Base-by-base conservation (phyloP, 2,888 invertebrate genomes). In the Cylloceria caligata region DNA sequence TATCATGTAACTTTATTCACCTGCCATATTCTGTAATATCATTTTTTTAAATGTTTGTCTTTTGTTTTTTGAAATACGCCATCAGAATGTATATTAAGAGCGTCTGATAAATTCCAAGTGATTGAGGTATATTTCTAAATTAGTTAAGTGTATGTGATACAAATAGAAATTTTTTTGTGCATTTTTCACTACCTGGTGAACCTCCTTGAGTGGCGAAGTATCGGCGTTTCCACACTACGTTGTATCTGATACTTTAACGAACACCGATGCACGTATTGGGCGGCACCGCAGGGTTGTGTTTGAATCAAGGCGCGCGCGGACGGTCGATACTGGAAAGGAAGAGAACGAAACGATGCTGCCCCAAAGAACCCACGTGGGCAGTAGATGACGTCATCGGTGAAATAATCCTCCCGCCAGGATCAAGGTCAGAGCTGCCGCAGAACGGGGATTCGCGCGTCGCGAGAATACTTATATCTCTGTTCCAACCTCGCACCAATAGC, bases 331-430 rank as follows among this genome's bases (percentile, higher is more conserved):
- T 39, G 42, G 55, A 72, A 69, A 78, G 47, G 65, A 69, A 84
- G 85, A 85, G 79, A 79, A 47, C 52, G 36, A 78, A 77, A 45
- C 77, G 36, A 71, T 71, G 71, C 65, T 34, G 24, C 74, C 60
- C 67, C 68, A 47, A 71, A 67, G 60, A 21, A 75, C 75, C 80
- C 80, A 85, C 83, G 83, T 86, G 85, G 83, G 80, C 62, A 75
- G 69, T 21, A n/a, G 62, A 65, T 87, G 84, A 87, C 86, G 86
- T 88, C 86, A 87, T 73, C 60, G 52, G 45, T 47, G 69, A 81
- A 85, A 83, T 86, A 87, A 84, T 86, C 80, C 82, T 79, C 71
- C 73, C 76, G 47, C 77, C 30, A 74, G 81, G 82, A 85, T 86
- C 86, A 87, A 85, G 84, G 80, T 85, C 81, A 69, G 45, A 49